Base-by-base conservation (phyloP, 1,140 invertebrate genomes). In the Papilio dardanus region DNA sequence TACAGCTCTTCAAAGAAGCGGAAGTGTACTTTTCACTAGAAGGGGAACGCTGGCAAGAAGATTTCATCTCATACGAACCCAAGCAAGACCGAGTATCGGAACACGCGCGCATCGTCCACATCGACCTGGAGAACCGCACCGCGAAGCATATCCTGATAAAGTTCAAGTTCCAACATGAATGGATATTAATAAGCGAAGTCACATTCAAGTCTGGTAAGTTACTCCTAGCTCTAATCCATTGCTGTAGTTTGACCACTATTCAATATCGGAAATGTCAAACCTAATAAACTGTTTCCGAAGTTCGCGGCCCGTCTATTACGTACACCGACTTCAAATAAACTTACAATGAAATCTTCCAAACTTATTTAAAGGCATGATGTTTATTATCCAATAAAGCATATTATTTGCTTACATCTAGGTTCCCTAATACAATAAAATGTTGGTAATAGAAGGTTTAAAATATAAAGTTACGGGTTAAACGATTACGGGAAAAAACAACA, bases 151-250 rank as follows among this genome's bases (percentile, higher is more conserved):
- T 98, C 58, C 97, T 96, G 88, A 80, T 98, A 40, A 95, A 96
- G 85, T 94, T 98, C 2, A 95, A 95, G 82, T 98, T 98, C 86
- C 96, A 96, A 46, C 94, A 96, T n/a, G 96, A 96, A 84, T 98
- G 97, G 97, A 96, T 99, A 71, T 94, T 99, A 65, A 95, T 99
- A 77, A 98, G 97, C 88, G 98, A 99, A 94, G 94, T 98, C 75
- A 95, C 95, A 4, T 97, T 97, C 81, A 95, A 96, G 79, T 96
- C 96, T n/a, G 94, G 96, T 96, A 94, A 95, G 94, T 93, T n/a
- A 12, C 12, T 54, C 28, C 30, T 66, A n/a, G 62, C 50, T 19
- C 35, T 67, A 76, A 66, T 73, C 71, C n/a, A 31, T 67, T 8
- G 24, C 58, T 46, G 16, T 35, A 21, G 66, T 40, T 71, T 30